Conservation (phyloP, 2,113 vertebrate species). For the Asarcornis scutulata region DNA sequence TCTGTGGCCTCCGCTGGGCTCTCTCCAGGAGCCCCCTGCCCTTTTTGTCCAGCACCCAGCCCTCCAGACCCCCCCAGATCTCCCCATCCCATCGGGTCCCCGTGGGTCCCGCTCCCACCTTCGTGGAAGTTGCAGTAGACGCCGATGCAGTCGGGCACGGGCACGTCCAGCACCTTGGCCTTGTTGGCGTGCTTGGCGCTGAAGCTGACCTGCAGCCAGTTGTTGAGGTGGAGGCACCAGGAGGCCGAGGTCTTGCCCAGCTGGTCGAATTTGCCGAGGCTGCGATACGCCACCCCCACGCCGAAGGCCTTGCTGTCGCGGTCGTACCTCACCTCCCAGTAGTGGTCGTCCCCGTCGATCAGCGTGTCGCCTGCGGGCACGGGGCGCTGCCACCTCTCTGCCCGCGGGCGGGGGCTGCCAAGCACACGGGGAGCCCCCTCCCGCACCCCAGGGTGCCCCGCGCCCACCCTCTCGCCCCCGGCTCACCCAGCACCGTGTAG, state of each 20-base stretch:
- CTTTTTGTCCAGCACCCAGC: too few species aligned
- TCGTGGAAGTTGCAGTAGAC: slow-evolving; percentile 93
- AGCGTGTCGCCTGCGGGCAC: slow-evolving; percentile 82
- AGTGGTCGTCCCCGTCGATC: slow-evolving; percentile 90
- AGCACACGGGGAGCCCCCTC: not conserved
- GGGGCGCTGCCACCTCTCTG: not conserved
- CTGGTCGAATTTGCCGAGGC: slow-evolving; percentile 93
- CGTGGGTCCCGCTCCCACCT: slow-evolving; percentile 70
- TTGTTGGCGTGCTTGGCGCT: slow-evolving; percentile 98
- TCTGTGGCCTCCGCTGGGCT: too few species aligned
- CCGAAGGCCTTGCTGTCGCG: slow-evolving; percentile 94
- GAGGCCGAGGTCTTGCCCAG: slow-evolving; percentile 90
- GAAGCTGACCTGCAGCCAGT: slow-evolving; percentile 97
- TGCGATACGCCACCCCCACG: slow-evolving; percentile 87
- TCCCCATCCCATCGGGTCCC: too few species aligned
- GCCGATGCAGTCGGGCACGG: slow-evolving; percentile 89
- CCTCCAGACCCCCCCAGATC: too few species aligned
- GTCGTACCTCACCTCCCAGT: slow-evolving; percentile 94
- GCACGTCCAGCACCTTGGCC: slow-evolving; percentile 87
- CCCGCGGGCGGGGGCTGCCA: too few species aligned
- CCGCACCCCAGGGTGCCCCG: not conserved
- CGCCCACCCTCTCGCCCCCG: slow-evolving; percentile 55
- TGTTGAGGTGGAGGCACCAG: slow-evolving; percentile 96
- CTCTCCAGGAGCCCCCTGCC: too few species aligned
- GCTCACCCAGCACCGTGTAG: slow-evolving; percentile 93